phyloP scores from a whole-genome alignment of 1,140 invertebrate genomes.

The Probaryconus sp. region DNA sequence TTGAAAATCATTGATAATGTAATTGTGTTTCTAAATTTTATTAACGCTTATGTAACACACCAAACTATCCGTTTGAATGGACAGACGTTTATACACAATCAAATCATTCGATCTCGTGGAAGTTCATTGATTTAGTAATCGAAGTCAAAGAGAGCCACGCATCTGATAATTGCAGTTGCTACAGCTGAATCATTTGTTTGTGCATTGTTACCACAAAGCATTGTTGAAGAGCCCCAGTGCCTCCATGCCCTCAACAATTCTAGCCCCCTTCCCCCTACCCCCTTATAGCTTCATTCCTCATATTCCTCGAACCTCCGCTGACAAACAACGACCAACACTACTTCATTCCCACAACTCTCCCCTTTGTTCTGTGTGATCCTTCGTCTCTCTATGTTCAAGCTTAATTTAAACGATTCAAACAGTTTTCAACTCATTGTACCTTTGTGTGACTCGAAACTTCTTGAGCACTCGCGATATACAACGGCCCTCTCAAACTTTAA shows the following conservation, averaged over 20 bases:
- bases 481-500: slow-evolving; percentile 8
- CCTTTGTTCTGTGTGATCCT: slow-evolving; percentile 42
- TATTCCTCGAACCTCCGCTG: slow-evolving; percentile 12
- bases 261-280: slow-evolving; percentile 1
- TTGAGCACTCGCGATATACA: slow-evolving; percentile 1
- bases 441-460: slow-evolving; percentile 23
- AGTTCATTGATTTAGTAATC: slow-evolving; percentile 72
- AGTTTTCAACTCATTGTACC: slow-evolving; percentile 33
- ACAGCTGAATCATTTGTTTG: slow-evolving; percentile 74
- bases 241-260: slow-evolving; percentile 19
- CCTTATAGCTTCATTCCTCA: slow-evolving; percentile 12
- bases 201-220: slow-evolving; percentile 73
- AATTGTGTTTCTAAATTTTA: slow-evolving; percentile 17
- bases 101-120: slow-evolving; percentile 64
- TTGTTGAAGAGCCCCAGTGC: slow-evolving; percentile 64
- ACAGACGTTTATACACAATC: slow-evolving; percentile 23
- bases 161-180: slow-evolving; percentile 70
- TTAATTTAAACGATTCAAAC: slow-evolving; percentile 39
- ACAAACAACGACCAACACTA: slow-evolving; percentile 30
- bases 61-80: slow-evolving; percentile 17
- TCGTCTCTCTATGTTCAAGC: slow-evolving; percentile 24
- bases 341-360: slow-evolving; percentile 38
- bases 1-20: too few relatives aligned
- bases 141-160: slow-evolving; percentile 50
- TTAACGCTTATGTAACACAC: slow-evolving; percentile 1